Evolutionary conservation across 1,140 invertebrate species (phyloP), one percentile per base, ranked within the genome.

Genomic region (Panagrolaimus sp.): DNA sequence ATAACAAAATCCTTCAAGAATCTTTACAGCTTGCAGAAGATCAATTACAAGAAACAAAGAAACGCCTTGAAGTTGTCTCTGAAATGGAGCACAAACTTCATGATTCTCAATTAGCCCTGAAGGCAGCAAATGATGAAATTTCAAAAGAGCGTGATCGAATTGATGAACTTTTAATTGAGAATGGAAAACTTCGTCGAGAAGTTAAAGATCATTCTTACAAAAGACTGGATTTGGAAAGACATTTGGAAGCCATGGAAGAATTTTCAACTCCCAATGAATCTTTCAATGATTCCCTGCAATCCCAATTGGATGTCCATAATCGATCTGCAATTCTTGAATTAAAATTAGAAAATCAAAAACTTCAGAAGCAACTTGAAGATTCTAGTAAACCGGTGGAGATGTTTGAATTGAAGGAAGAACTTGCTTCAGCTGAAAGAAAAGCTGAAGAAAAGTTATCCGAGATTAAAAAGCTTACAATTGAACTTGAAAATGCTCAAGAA

Each of bases 321-420:
- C 72, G 76, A 45, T 70, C 73, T 14, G 68, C 72, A 63, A 76
- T 74, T 62, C 65, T 74, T 1, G 73, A 74, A 62, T 38, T 74
- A 44, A 73, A 73, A 43, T 55, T 74, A 15, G 73, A 74, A 32
- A 74, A 74, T 62, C 47, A 55, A 48, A 75, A 75, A 48, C 73
- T 74, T 32, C 76, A 71, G 46, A 58, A 73, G 5, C 73, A 74
- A 28, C 21, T 74, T n/a, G 65, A 73, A 47, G 76, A 48, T 24
- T 48, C 43, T 46, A 63, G 32, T n/a, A 67, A 73, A 32, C 72
- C 72, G 6, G 72, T 44, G 1, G 72, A 73, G 63, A 38, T 73
- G 43, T 73, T 73, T 38, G 72, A 73, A 32, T n/a, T 73, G 15
- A 62, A 52, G 24, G 71, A 55, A 15, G 70, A 73, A 46, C 48